phyloP scores from a whole-genome alignment of 37 sponge, comb jelly and placozoan species.

The Theonella swinhoei region DNA sequence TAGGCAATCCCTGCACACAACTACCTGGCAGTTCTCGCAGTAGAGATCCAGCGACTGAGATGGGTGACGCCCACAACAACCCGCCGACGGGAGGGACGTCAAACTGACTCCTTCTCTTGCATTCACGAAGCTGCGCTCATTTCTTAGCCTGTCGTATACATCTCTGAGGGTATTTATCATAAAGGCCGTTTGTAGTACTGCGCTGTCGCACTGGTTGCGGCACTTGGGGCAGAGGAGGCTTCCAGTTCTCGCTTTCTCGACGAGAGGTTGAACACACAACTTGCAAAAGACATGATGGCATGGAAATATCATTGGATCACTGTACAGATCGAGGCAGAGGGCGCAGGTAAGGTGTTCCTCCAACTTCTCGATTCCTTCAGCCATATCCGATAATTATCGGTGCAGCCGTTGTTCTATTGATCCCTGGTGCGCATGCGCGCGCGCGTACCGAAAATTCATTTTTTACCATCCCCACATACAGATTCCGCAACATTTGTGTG shows the following conservation, averaged over 20 bases:
- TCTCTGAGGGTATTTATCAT: constrained; percentile 7
- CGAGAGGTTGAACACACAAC: constrained; percentile 8
- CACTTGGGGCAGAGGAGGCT: constrained; percentile 13
- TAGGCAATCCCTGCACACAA: constrained; percentile 28
- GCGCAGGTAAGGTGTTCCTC: constrained; percentile 21
- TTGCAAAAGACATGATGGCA: constrained; percentile 35
- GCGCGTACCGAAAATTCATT: too few relatives aligned
- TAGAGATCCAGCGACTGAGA: constrained; percentile 14
- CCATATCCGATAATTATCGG: too few relatives aligned
- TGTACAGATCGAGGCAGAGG: constrained; percentile 13
- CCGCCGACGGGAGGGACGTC: neutral
- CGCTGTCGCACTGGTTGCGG: neutral
- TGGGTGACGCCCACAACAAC: neutral
- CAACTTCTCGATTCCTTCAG: neutral
- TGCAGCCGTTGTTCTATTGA: too few relatives aligned
- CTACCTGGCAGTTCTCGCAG: constrained; percentile 19
- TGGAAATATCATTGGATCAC: constrained; percentile 26
- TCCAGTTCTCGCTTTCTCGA: neutral
- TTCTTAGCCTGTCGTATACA: neutral
- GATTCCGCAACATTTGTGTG: constrained; percentile 36
- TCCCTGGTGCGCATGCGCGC: too few relatives aligned
- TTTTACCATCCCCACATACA: too few relatives aligned
- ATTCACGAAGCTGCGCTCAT: too few relatives aligned
- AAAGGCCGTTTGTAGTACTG: constrained; percentile 1
- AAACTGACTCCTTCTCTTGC: neutral